Evolutionary conservation across 1,140 invertebrate species (phyloP).

Genomic region (Brachystomella parvula): DNA sequence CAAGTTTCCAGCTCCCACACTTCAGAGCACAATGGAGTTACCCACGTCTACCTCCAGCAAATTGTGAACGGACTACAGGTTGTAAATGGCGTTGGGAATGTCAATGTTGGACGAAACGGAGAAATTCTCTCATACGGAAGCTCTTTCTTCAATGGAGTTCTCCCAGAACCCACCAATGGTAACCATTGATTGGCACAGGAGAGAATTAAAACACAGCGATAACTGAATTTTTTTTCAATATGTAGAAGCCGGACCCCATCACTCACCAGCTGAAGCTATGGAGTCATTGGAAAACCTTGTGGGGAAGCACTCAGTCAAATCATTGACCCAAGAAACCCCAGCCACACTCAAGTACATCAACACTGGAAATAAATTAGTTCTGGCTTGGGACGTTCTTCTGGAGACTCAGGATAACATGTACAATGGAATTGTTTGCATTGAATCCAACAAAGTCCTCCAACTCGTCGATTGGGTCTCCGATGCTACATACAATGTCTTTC

Average conservation of each 20-base stretch:
- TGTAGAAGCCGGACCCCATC: neutral
- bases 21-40: constrained; percentile 5
- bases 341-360: constrained; percentile 1
- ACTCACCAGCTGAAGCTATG: neutral
- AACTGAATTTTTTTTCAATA: neutral
- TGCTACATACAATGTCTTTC: constrained; percentile 5
- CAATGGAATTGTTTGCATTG: neutral
- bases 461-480: constrained; percentile 15
- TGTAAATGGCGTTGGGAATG: constrained; percentile 12
- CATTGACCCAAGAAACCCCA: too few species aligned
- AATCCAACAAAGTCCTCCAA: neutral
- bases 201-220: too few species aligned
- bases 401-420: constrained; percentile 13
- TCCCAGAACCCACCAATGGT: neutral
- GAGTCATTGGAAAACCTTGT: neutral
- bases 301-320: neutral
- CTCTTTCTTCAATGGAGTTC: neutral
- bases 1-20: constrained; percentile 3
- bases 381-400: neutral
- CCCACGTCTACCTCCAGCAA: constrained; percentile 15
- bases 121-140: constrained; percentile 3
- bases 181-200: too few species aligned
- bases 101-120: constrained; percentile 9
- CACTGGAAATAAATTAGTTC: neutral
- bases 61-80: neutral